Evolutionary conservation across 2,113 vertebrate species (phyloP).

Genomic region (Acinonyx jubatus): DNA sequence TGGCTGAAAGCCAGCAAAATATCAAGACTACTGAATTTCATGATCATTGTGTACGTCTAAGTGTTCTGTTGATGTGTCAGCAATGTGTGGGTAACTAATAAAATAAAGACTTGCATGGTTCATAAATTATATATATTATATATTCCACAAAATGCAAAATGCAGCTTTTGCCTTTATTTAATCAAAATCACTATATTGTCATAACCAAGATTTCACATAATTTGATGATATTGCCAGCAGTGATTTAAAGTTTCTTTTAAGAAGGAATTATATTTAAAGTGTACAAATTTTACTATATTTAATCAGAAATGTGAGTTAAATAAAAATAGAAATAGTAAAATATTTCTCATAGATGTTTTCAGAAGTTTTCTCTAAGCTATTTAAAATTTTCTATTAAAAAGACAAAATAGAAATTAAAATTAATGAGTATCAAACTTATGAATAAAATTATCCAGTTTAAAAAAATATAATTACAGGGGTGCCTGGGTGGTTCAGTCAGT

Average conservation of each 20-base stretch:
- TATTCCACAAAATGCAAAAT: background rate
- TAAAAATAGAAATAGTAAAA: constrained; percentile 1
- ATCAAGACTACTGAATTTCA: background rate
- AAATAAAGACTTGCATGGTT: background rate
- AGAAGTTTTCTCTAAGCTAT: constrained; percentile 12
- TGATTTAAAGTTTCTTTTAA: background rate
- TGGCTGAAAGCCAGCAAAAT: background rate
- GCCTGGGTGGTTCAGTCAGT: no score
- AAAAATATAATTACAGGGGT: background rate
- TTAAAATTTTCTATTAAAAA: background rate
- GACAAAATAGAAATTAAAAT: constrained; percentile 27
- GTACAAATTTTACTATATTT: background rate
- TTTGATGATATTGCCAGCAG: constrained; percentile 1
- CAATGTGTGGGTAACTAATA: background rate
- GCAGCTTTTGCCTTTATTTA: constrained; percentile 35
- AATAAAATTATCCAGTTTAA: background rate
- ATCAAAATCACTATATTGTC: background rate
- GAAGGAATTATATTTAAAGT: background rate
- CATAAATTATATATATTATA: background rate
- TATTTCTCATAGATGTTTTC: constrained; percentile 17
- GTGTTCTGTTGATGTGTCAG: background rate
- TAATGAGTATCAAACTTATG: background rate
- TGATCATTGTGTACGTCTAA: background rate
- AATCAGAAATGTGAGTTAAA: background rate
- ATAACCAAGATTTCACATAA: background rate